These are phyloP conservation scores for Heliconius congener DNA, from an alignment of 1,140 invertebrate species.

Conservation along the genomic window DNA sequence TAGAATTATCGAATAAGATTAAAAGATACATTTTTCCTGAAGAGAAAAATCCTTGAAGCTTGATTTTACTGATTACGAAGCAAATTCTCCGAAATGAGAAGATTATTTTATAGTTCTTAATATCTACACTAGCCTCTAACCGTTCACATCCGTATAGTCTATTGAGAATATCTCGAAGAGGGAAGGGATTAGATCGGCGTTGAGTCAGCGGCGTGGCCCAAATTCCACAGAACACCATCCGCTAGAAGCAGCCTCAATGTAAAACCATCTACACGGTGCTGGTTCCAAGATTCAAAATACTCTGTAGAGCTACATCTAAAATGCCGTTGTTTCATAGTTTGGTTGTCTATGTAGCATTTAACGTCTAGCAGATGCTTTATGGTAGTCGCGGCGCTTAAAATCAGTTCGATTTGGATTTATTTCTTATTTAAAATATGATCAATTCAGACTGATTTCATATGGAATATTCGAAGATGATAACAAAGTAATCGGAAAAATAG, in stretches of 20 bases:
- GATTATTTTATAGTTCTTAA: constrained; percentile 25
- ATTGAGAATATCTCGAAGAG: constrained; percentile 61
- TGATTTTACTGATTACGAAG: constrained; percentile 28
- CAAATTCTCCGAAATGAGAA: constrained; percentile 6
- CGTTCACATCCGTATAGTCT: constrained; percentile 47
- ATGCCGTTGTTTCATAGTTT: constrained; percentile 70
- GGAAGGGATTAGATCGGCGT: constrained; percentile 73
- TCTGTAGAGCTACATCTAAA: constrained; percentile 44
- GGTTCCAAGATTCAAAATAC: constrained; percentile 46
- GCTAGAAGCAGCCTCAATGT: constrained; percentile 44
- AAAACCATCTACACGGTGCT: constrained; percentile 49
- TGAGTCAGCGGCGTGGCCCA: constrained; percentile 77
- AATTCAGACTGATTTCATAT: background rate
- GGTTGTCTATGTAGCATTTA: constrained; percentile 57
- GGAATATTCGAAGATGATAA: background rate
- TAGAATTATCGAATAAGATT: background rate
- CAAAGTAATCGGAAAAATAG: background rate
- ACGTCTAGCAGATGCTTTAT: constrained; percentile 71
- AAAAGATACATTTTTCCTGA: background rate
- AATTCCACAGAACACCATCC: constrained; percentile 76
- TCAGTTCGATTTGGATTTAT: constrained; percentile 30
- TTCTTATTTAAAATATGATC: background rate
- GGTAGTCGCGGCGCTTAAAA: constrained; percentile 41
- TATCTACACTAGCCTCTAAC: constrained; percentile 28
- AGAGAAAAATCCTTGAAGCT: background rate